Percentiles rank a stretch among this genome's conserved stretches.
phyloP scores from a whole-genome alignment of 2,888 invertebrate species.

The Diarsia rubi region DNA sequence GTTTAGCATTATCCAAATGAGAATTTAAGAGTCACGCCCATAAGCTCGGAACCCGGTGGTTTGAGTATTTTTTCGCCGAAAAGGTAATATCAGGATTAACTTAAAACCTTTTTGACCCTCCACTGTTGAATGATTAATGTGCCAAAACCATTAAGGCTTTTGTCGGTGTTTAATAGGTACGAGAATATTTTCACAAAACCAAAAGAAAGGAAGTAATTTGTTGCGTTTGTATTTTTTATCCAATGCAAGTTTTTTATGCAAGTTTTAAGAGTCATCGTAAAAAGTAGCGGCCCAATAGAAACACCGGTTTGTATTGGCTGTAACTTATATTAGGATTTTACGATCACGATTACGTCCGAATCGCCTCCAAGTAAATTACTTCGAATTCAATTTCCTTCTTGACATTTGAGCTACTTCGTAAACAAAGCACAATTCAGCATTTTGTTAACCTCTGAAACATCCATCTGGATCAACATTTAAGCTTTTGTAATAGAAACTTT shows the following conservation, averaged over 20 bases:
- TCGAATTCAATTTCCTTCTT: constrained; percentile 36
- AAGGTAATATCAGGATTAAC: constrained; percentile 41
- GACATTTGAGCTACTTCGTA: constrained; percentile 38
- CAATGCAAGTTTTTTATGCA: no score
- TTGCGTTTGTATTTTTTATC: constrained; percentile 9
- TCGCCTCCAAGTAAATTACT: constrained; percentile 40
- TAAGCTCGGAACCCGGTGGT: not conserved
- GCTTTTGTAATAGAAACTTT: not conserved
- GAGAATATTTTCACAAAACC: constrained; percentile 27
- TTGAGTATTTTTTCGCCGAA: constrained; percentile 6
- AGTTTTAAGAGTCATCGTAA: constrained; percentile 51
- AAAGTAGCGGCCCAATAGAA: constrained; percentile 5
- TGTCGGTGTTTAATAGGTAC: constrained; percentile 17
- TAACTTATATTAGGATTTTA: constrained; percentile 42
- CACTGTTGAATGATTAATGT: constrained; percentile 36
- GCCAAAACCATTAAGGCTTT: constrained; percentile 37
- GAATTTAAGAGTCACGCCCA: constrained; percentile 24
- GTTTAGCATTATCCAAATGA: constrained; percentile 29
- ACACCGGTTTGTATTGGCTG: constrained; percentile 21
- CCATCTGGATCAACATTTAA: not conserved
- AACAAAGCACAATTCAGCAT: constrained; percentile 20
- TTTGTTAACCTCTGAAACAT: not conserved
- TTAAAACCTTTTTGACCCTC: constrained; percentile 36
- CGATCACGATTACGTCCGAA: constrained; percentile 28
- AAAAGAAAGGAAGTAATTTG: constrained; percentile 41